Evolutionary conservation across 2,888 invertebrate genomes (phyloP).

Genomic region (Caenorhabditis panamensis): DNA sequence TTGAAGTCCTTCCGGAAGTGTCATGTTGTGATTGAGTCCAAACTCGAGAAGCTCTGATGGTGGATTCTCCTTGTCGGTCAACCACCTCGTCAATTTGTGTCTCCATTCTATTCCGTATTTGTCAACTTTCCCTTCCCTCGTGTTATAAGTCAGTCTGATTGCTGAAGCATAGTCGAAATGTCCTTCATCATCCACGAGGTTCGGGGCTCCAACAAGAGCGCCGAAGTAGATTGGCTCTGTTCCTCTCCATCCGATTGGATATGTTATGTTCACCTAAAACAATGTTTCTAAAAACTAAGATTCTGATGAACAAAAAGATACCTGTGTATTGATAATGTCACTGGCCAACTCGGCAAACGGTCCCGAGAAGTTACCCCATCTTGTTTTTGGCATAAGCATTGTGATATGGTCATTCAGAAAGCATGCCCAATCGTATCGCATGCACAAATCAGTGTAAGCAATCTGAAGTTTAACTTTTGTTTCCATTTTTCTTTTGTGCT

Average conservation of each 20-base stretch:
- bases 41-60: conserved; percentile 79
- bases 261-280: conserved; percentile 77
- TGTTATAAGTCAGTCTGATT: conserved; percentile 79
- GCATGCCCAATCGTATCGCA: conserved; percentile 80
- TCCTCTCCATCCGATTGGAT: conserved; percentile 81
- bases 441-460: conserved; percentile 90
- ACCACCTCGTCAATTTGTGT: conserved; percentile 72
- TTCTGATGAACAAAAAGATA: conserved; percentile 6
- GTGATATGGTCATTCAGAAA: conserved; percentile 79
- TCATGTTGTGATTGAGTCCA: conserved; percentile 79
- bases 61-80: conserved; percentile 75
- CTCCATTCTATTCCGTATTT: conserved; percentile 72
- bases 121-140: conserved; percentile 74
- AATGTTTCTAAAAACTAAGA: background rate
- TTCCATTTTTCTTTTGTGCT: background rate
- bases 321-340: conserved; percentile 79
- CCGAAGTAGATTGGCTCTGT: conserved; percentile 81
- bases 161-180: conserved; percentile 80
- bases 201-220: conserved; percentile 77
- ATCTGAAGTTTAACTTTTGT: conserved; percentile 82
- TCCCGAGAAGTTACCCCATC: conserved; percentile 78
- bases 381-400: conserved; percentile 83
- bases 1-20: conserved; percentile 79
- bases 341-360: conserved; percentile 77
- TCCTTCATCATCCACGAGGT: conserved; percentile 77